Evolutionary conservation across 1,140 invertebrate species (phyloP).

Genomic region (Musca vetustissima): DNA sequence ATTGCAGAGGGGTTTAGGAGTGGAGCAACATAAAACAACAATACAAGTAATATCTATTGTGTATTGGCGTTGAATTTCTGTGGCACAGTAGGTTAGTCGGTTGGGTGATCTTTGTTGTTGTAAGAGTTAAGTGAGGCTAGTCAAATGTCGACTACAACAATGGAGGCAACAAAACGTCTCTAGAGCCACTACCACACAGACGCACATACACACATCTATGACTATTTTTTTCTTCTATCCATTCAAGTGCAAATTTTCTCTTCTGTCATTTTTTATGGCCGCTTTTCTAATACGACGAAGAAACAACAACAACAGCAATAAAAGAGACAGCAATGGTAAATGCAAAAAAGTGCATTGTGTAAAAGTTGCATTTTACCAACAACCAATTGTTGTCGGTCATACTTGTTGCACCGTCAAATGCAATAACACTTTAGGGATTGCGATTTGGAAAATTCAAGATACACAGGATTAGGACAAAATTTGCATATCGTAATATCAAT

Average conservation of each 20-base stretch:
- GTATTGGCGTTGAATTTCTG: too few species aligned
- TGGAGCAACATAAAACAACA: too few species aligned
- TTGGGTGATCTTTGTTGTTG: not conserved
- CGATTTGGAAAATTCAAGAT: too few species aligned
- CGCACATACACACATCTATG: too few species aligned
- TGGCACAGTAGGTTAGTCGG: constrained; percentile 19
- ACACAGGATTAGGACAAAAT: too few species aligned
- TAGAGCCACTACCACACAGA: too few species aligned
- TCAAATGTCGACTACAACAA: too few species aligned
- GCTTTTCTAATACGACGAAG: not conserved
- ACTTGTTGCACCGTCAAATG: constrained; percentile 11
- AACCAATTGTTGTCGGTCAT: not conserved
- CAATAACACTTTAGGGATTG: not conserved
- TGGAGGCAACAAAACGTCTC: too few species aligned
- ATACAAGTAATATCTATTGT: too few species aligned
- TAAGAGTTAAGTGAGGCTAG: too few species aligned
- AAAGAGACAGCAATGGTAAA: constrained; percentile 29
- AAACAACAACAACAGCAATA: not conserved
- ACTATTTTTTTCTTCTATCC: constrained; percentile 3
- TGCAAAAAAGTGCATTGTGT: constrained; percentile 40
- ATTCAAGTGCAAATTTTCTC: constrained; percentile 28
- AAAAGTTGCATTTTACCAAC: constrained; percentile 38
- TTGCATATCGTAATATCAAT: too few species aligned
- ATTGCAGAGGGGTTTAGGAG: too few species aligned
- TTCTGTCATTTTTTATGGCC: constrained; percentile 2